Percentiles rank a stretch among this genome's conserved stretches.
Evolutionary conservation across 2,797 vertebrate genomes (phyloP).

Genomic region (Dallia pectoralis): DNA sequence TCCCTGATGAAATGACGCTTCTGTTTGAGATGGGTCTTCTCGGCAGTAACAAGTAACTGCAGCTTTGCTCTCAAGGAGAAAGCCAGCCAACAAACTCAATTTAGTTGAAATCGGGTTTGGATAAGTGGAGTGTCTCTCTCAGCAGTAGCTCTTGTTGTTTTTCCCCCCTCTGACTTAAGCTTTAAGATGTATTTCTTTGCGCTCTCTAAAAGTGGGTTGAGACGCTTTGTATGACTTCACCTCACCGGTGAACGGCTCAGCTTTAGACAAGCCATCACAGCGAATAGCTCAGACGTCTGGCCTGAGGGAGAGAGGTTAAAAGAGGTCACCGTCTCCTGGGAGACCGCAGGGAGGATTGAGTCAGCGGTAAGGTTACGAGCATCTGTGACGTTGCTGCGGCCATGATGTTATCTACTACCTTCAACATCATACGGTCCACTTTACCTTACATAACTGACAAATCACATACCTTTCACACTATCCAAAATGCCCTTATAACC

Average conservation of each 20-base stretch:
- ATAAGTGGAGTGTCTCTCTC: slow-evolving; percentile 3
- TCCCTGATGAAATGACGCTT: slow-evolving; percentile 52
- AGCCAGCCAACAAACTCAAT: slow-evolving; percentile 30
- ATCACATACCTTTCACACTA: too few species aligned
- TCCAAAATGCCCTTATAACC: too few species aligned
- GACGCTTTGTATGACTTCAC: slow-evolving; percentile 40
- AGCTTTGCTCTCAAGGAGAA: slow-evolving; percentile 8
- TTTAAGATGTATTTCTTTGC: slow-evolving; percentile 39
- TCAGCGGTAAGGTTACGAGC: slow-evolving; percentile 59
- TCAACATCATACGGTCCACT: slow-evolving; percentile 30
- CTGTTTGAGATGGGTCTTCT: slow-evolving; percentile 45
- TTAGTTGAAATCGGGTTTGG: slow-evolving; percentile 31
- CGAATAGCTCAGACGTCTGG: slow-evolving; percentile 50
- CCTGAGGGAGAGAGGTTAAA: slow-evolving; percentile 51
- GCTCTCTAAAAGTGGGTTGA: slow-evolving; percentile 49
- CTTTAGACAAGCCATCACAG: slow-evolving; percentile 51
- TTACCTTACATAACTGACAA: background rate
- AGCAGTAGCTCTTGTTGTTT: slow-evolving; percentile 3
- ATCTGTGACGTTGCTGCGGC: slow-evolving; percentile 26
- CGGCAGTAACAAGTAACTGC: slow-evolving; percentile 34
- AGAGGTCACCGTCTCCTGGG: slow-evolving; percentile 67
- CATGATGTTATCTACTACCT: slow-evolving; percentile 46
- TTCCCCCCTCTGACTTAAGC: slow-evolving; percentile 8
- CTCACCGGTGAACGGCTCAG: slow-evolving; percentile 35
- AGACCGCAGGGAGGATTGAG: slow-evolving; percentile 46